Base-by-base conservation (phyloP, 2,797 vertebrate genomes). In the Karalla daura region DNA sequence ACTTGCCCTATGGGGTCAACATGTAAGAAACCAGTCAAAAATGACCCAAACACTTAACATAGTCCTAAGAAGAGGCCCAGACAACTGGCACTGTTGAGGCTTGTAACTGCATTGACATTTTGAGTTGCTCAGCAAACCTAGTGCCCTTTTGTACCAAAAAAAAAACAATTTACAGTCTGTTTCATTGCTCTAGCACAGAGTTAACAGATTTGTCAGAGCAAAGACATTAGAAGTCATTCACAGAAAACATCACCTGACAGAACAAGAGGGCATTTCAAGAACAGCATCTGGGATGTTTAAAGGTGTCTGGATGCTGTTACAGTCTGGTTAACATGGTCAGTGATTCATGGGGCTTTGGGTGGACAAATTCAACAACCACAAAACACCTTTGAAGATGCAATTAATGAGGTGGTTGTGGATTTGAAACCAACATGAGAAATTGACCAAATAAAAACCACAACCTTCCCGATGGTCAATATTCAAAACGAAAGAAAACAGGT, bases 121-220 rank as follows among this genome's bases (percentile, higher is more conserved):
- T n/a, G 41, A 18, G 18, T 2, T 37, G 24, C 0, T 0, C 32
- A 49, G 43, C 13, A 4, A 5, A 23, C 2, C 14, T 62, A 9
- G 7, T 25, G 35, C n/a, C n/a, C 43, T 30, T 25, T 9, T 20
- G 15, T 44, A 8, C 32, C 9, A 33, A 53, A 12, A 17, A 60
- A 75, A 80, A 51, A 43, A 30, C 23, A 55, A 49, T 63, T 69
- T 36, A 69, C 63, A 69, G 15, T 27, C 40, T 4, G 32, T 35
- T 21, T 17, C 17, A 41, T 35, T 39, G 35, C 37, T 73, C 27
- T 74, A 63, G 40, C 50, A 23, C 11, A 68, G 12, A 52, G 27
- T 35, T 58, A 9, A 78, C 59, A 76, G 44, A 8, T 7, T 39
- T 25, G 66, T 2, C 9, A 10, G 12, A 47, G 32, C 5, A 51